phyloP scores from a whole-genome alignment of 2,113 vertebrate genomes.

The Hemichromis elongatus region DNA sequence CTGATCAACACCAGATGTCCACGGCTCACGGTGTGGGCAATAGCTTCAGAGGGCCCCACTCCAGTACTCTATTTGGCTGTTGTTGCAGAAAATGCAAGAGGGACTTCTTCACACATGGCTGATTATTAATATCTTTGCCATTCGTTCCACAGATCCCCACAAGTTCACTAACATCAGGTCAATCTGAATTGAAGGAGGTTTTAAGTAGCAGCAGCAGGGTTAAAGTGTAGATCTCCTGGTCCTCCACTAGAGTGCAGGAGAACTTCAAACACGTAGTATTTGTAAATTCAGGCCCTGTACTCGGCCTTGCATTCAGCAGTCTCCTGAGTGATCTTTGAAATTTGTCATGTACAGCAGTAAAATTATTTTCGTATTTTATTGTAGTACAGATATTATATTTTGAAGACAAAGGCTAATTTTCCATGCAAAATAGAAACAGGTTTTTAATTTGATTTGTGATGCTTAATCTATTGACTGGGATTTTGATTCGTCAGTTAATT shows the following conservation, averaged over 20 bases:
- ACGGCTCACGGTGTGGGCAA: conserved; percentile 47
- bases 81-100: conserved; percentile 10
- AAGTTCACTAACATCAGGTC: conserved; percentile 33
- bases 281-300: background rate
- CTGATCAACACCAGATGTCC: conserved; percentile 74
- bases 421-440: background rate
- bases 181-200: background rate
- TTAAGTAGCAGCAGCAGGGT: background rate
- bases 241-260: conserved; percentile 64
- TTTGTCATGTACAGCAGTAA: background rate
- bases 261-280: background rate
- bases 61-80: conserved; percentile 14
- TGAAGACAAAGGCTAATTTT: background rate
- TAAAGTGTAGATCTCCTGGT: background rate
- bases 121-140: conserved; percentile 43
- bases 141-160: conserved; percentile 15
- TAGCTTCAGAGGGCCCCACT: conserved; percentile 44
- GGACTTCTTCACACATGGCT: conserved; percentile 49
- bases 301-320: background rate
- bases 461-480: background rate
- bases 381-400: background rate
- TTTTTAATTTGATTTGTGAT: background rate
- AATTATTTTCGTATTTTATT: background rate
- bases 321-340: background rate
- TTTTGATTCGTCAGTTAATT: background rate